Evolutionary conservation across 2,797 vertebrate species (phyloP).

Genomic region (Acanthurus tractus): DNA sequence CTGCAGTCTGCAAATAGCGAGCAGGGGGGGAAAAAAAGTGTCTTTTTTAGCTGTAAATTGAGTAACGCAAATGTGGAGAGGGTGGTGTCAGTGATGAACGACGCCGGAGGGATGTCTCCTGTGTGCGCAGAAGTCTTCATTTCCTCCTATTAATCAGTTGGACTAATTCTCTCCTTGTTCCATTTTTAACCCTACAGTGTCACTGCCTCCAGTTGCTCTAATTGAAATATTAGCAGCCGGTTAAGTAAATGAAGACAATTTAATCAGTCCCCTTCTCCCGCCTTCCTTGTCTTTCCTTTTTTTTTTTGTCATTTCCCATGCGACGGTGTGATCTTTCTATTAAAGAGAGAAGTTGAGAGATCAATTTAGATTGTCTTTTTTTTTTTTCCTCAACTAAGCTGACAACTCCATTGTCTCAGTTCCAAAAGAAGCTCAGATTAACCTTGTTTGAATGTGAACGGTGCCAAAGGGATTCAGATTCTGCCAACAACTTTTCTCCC

Average conservation of each 20-base stretch:
- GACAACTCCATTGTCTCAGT: constrained; percentile 80
- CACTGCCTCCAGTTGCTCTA: constrained; percentile 87
- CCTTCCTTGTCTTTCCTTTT: constrained; percentile 64
- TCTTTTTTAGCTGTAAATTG: constrained; percentile 66
- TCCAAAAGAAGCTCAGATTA: constrained; percentile 71
- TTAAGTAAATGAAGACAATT: constrained; percentile 91
- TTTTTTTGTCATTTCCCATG: constrained; percentile 77
- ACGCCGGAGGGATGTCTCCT: constrained; percentile 82
- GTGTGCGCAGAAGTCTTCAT: constrained; percentile 85
- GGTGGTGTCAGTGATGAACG: constrained; percentile 83
- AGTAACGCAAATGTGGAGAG: constrained; percentile 65
- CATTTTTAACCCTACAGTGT: constrained; percentile 88
- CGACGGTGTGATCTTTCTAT: constrained; percentile 86
- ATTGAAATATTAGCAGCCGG: constrained; percentile 90
- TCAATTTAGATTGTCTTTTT: constrained; percentile 77
- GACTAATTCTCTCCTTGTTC: constrained; percentile 86
- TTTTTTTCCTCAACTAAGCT: constrained; percentile 55
- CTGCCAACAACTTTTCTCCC: constrained; percentile 24
- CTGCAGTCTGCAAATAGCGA: constrained; percentile 42
- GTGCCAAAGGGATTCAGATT: constrained; percentile 53
- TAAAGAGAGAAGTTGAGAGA: constrained; percentile 84
- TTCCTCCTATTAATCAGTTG: constrained; percentile 88
- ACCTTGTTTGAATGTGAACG: constrained; percentile 74
- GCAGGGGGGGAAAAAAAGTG: constrained; percentile 23
- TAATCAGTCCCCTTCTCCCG: constrained; percentile 83